phyloP scores from a whole-genome alignment of 2,888 invertebrate genomes.

The Eulithis prunata region DNA sequence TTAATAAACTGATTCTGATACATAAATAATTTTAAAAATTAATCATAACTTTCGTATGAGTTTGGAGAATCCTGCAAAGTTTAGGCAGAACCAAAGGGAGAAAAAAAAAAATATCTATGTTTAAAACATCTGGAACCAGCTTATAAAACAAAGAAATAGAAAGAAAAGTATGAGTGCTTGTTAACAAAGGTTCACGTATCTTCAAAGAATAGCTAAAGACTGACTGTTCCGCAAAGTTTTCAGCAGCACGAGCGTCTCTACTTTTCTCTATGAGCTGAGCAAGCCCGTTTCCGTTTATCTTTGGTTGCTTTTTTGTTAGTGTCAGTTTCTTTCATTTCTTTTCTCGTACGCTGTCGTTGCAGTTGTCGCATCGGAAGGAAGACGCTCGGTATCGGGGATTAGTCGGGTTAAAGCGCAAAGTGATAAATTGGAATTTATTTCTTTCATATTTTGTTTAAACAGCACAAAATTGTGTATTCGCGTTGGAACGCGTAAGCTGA shows the following conservation, averaged over 20 bases:
- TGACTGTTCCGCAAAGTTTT: constrained; percentile 71
- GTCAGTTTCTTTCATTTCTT: constrained; percentile 72
- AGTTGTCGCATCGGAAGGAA: constrained; percentile 65
- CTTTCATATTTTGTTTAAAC: constrained; percentile 29
- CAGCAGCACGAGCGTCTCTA: constrained; percentile 68
- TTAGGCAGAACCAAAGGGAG: too few species aligned
- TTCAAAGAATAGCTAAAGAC: constrained; percentile 62
- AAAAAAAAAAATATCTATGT: too few species aligned
- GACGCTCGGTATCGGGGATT: constrained; percentile 45
- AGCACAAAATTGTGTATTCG: constrained; percentile 4
- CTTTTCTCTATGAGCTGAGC: constrained; percentile 79
- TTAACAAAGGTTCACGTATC: constrained; percentile 58
- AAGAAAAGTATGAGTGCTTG: constrained; percentile 45
- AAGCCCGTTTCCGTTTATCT: constrained; percentile 80
- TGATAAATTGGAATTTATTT: constrained; percentile 37
- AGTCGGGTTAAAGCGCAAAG: constrained; percentile 37
- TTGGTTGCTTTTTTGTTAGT: constrained; percentile 73
- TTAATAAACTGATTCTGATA: too few species aligned
- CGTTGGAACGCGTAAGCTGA: constrained; percentile 12
- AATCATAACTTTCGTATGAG: too few species aligned
- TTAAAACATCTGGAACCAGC: not conserved
- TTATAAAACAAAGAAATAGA: constrained; percentile 16
- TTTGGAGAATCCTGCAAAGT: too few species aligned
- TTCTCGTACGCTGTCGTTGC: constrained; percentile 71
- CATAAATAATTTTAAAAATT: too few species aligned